Percentiles rank a stretch among this genome's conserved stretches.
These are phyloP conservation scores for Aquatica leii DNA, from an alignment of 2,888 invertebrate genomes.

Conservation along the genomic window DNA sequence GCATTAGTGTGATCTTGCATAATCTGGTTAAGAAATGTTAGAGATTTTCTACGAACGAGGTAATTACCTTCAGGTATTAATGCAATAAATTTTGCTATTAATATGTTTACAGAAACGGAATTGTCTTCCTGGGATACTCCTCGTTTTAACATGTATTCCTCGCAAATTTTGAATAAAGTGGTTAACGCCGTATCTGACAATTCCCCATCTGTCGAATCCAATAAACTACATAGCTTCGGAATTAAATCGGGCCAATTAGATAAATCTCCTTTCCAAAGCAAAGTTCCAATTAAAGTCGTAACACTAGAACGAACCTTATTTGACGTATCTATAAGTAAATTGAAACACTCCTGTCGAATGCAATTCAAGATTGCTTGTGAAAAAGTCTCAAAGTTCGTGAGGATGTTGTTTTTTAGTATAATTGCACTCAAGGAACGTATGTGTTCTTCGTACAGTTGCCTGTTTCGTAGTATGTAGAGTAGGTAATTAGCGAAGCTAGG, in stretches of 20 bases:
- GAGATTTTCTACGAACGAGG: slow-evolving; percentile 34
- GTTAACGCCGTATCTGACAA: slow-evolving; percentile 97
- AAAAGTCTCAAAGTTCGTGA: slow-evolving; percentile 87
- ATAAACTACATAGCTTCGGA: slow-evolving; percentile 88
- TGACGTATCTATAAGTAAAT: slow-evolving; percentile 92
- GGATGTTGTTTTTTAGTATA: slow-evolving; percentile 97
- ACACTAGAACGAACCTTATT: slow-evolving; percentile 95
- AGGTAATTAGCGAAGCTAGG: slow-evolving; percentile 99
- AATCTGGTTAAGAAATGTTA: slow-evolving; percentile 54
- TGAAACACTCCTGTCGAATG: slow-evolving; percentile 93
- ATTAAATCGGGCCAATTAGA: slow-evolving; percentile 93
- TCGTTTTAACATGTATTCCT: slow-evolving; percentile 75
- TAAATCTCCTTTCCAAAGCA: slow-evolving; percentile 90
- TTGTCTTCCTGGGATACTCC: slow-evolving; percentile 83
- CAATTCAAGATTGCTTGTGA: slow-evolving; percentile 89
- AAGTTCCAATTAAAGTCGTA: slow-evolving; percentile 96
- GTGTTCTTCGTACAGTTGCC: slow-evolving; percentile 91
- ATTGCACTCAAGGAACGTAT: slow-evolving; percentile 95
- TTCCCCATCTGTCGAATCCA: slow-evolving; percentile 92
- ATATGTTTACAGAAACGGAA: slow-evolving; percentile 85
- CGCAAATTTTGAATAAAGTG: slow-evolving; percentile 97
- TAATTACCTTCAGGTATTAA: slow-evolving; percentile 25
- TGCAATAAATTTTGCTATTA: slow-evolving; percentile 85
- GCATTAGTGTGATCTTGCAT: slow-evolving; percentile 55
- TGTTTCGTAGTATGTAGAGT: slow-evolving; percentile 92